Conservation (phyloP, 2,113 vertebrate genomes). For the Trinectes maculatus region DNA sequence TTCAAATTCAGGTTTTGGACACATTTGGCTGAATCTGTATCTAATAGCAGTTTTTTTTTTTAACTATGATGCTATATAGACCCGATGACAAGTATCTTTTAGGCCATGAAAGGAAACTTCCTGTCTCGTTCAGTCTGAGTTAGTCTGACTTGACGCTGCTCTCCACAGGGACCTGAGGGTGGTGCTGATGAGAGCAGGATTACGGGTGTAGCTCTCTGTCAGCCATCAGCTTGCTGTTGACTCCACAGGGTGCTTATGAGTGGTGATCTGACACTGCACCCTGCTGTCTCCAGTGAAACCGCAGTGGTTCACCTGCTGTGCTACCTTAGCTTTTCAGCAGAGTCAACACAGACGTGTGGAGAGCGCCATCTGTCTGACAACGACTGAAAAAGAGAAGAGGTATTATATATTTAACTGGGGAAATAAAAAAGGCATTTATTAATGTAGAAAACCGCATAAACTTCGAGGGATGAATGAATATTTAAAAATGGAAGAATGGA, state of each 20-base stretch:
- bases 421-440: too few relatives aligned
- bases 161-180: slow-evolving; percentile 32
- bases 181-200: slow-evolving; percentile 71
- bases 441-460: too few relatives aligned
- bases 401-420: too few relatives aligned
- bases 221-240: slow-evolving; percentile 45
- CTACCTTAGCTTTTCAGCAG: slow-evolving; percentile 25
- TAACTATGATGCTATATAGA: neutral
- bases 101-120: slow-evolving; percentile 28
- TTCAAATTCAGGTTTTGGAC: neutral
- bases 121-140: neutral
- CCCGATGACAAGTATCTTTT: too few relatives aligned
- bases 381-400: too few relatives aligned
- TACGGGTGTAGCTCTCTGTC: slow-evolving; percentile 47
- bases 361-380: neutral
- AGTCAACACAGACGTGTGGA: neutral
- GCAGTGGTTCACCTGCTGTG: slow-evolving; percentile 9
- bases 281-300: slow-evolving; percentile 37
- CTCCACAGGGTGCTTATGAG: slow-evolving; percentile 2
- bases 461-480: too few relatives aligned
- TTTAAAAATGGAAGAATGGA: too few relatives aligned
- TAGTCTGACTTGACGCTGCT: slow-evolving; percentile 36
- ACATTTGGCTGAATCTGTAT: neutral
- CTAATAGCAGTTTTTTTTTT: neutral
- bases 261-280: slow-evolving; percentile 23